Evolutionary conservation across 1,140 invertebrate species (phyloP), one percentile per base, ranked within the genome.

Genomic region (Drosophila funebris): DNA sequence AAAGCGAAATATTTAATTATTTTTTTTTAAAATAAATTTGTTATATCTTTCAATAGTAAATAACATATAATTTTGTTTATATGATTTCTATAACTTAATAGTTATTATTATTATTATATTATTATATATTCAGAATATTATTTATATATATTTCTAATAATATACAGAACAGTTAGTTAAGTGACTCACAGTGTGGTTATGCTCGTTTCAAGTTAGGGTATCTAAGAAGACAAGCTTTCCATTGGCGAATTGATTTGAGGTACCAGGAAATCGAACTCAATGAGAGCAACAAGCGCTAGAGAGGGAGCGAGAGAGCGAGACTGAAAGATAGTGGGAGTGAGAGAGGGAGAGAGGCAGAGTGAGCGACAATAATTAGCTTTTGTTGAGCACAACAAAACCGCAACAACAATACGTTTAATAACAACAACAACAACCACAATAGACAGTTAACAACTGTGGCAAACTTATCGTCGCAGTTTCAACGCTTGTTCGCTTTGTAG

Each of bases 321-420:
- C 52, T 6, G 13, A 11, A 20, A 18, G 5, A 36, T 50, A 29
- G 27, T 11, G 46, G 13, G 16, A 27, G 36, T 44, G 18, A 29
- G 53, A 4, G 50, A 50, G 16, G 8, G 61, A 22, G 31, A 48
- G 44, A 41, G 61, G n/a, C 11, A 44, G 31, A 39, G 46, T 18
- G 27, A 24, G 16, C 46, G 46, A 68, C 64, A 73, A 68, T 68
- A 73, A 73, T 73, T 73, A 73, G 64, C 71, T 69, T 69, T 62
- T 69, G 71, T 69, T 69, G 56, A 73, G 64, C 71, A 67, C 64
- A 62, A 67, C 63, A 61, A 57, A 52, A 72, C 27, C 43, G 20
- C 29, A 72, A 53, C 31, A 68, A 41, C 27, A 50, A 43, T 16
- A 69, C 22, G 22, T 22, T 22, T 33, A 62, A 37, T 13, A 52